phyloP scores from a whole-genome alignment of 2,113 vertebrate species.

The Petrocephalus microphthalmus region DNA sequence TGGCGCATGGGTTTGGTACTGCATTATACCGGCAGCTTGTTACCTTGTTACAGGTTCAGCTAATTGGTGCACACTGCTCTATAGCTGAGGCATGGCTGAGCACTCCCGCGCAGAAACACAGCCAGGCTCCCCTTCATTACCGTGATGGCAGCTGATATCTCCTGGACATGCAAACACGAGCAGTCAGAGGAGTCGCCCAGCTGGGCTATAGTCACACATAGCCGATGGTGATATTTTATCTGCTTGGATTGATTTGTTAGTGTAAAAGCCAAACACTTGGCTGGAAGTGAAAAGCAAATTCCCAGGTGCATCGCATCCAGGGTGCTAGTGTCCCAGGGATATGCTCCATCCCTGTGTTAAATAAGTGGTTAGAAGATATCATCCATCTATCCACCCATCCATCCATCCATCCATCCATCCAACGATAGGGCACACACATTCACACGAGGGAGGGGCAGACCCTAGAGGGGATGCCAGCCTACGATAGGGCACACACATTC shows the following conservation, averaged over 20 bases:
- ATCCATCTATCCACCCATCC: background rate
- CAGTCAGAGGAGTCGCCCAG: conserved; percentile 47
- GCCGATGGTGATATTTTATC: conserved; percentile 27
- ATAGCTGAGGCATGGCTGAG: conserved; percentile 3
- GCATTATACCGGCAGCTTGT: background rate
- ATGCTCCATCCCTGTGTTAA: background rate
- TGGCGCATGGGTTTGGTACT: background rate
- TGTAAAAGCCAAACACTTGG: background rate
- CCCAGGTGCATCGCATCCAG: background rate
- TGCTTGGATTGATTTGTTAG: background rate
- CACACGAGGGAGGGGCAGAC: background rate
- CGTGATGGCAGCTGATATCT: conserved; percentile 39
- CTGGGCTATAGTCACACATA: conserved; percentile 30
- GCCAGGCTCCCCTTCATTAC: conserved; percentile 32
- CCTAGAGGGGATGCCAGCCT: background rate
- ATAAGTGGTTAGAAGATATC: background rate
- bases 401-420: background rate
- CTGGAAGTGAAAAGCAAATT: background rate
- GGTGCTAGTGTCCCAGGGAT: background rate
- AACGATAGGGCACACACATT: background rate
- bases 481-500: too few relatives aligned
- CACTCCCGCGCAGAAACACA: conserved; percentile 5
- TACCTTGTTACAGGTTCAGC: background rate
- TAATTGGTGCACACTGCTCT: background rate
- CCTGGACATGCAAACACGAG: background rate